Percentiles rank a stretch among this genome's conserved stretches.
Conservation (phyloP, 2,888 invertebrate species). For the Acanthosepion esculentum region DNA sequence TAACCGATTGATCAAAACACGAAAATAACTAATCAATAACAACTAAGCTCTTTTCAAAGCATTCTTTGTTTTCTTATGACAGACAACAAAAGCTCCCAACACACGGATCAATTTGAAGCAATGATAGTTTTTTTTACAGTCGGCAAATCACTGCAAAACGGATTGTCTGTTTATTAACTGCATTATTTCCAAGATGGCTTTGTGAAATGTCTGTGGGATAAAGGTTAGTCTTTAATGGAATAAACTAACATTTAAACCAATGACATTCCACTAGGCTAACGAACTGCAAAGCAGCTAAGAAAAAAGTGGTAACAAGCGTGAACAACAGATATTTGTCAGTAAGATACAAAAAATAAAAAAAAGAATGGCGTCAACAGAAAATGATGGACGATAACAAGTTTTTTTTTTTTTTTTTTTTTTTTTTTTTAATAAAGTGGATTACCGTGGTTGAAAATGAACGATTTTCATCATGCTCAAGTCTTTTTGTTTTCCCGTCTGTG, state of each 20-base stretch:
- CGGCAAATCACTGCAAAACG: neutral
- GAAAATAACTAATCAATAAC: too few relatives aligned
- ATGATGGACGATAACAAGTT: too few relatives aligned
- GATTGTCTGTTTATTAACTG: neutral
- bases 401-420: too few relatives aligned
- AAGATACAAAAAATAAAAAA: neutral
- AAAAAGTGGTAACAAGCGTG: neutral
- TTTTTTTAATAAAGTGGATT: too few relatives aligned
- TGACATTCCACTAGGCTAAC: conserved; percentile 41
- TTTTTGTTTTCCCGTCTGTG: too few relatives aligned
- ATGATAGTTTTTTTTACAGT: neutral
- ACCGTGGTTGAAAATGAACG: too few relatives aligned
- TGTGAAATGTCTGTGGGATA: conserved; percentile 47
- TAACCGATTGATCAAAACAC: too few relatives aligned
- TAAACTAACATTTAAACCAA: conserved; percentile 46
- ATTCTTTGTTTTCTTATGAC: neutral
- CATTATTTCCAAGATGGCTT: conserved; percentile 24
- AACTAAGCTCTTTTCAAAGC: neutral
- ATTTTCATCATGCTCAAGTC: too few relatives aligned
- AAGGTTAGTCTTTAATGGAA: conserved; percentile 41
- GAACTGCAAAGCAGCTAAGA: neutral
- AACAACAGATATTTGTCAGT: neutral
- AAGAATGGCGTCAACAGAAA: neutral
- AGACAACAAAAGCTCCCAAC: neutral
- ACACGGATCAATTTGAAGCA: neutral